Base-by-base conservation (phyloP, 2,888 invertebrate species). In the Arctia plantaginis region DNA sequence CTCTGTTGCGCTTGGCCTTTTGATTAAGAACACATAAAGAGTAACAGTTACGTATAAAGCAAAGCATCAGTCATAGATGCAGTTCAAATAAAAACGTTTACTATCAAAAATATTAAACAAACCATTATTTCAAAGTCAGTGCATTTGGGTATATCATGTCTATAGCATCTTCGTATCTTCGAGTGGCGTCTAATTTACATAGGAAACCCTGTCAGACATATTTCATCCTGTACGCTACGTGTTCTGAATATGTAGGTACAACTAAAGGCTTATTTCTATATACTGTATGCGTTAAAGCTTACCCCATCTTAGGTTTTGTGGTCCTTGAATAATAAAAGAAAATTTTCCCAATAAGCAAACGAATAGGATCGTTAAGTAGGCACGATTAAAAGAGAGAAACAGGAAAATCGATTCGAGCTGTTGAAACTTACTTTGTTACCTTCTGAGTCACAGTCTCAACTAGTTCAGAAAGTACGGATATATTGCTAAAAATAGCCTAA, bases 171-270 rank as follows among this genome's bases (percentile, higher is more conserved):
- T 64, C 55, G 23, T 62, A 59, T 68, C 51, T 62, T 30, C 51
- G 59, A 39, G 47, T 62, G 35, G 51, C 35, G 39, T 68, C 44
- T 67, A 62, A 73, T 73, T 69, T 73, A n/a, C 68, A 73, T 73
- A 51, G 13, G 64, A 47, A 73, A 68, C 59, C 33, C 33, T 20
- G 41, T 35, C n/a, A 72, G 41, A 59, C 66, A 64, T 66, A 55
- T 72, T 55, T 66, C 33, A 72, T 66, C 41, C 55, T 55, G 10
- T 55, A 47, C 8, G 62, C 30, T 41, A 69, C 59, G 59, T 69
- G 59, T 35, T 59, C n/a, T n/a, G 39, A 39, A 69, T 69, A 69
- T 35, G 15, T 66, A 55, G 51, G 1, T 12, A 66, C 65, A 12
- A n/a, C 35, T 23, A 4, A 66, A 23, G 20, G 35, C 33, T n/a